phyloP scores from a whole-genome alignment of 2,888 invertebrate genomes.

The Lithophane ornitopus region DNA sequence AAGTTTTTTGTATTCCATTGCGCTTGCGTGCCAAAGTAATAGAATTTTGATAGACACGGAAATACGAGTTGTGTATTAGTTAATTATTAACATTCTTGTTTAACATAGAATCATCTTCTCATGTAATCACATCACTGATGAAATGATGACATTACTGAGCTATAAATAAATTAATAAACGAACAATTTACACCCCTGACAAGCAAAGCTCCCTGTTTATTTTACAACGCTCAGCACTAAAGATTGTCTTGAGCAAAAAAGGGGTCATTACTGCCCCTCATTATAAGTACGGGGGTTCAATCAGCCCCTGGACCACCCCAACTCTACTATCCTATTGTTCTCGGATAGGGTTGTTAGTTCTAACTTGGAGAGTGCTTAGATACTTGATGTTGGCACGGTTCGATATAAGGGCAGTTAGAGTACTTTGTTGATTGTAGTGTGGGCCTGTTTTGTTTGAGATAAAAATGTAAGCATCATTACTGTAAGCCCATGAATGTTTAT shows the following conservation, averaged over 20 bases:
- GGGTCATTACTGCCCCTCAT: slow-evolving; percentile 61
- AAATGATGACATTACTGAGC: background rate
- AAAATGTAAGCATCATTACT: slow-evolving; percentile 15
- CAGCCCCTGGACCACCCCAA: slow-evolving; percentile 48
- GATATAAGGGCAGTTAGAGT: slow-evolving; percentile 28
- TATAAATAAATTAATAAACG: background rate
- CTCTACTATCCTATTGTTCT: slow-evolving; percentile 52
- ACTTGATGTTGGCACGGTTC: slow-evolving; percentile 51
- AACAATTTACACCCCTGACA: background rate
- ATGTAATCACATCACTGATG: background rate
- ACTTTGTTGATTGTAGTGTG: slow-evolving; percentile 21
- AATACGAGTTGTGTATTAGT: background rate
- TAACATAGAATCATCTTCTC: background rate
- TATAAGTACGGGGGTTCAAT: slow-evolving; percentile 50
- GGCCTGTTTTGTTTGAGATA: slow-evolving; percentile 21
- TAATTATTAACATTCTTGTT: background rate
- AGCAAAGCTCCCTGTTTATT: slow-evolving; percentile 25
- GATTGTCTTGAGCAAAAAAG: slow-evolving; percentile 52
- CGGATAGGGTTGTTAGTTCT: slow-evolving; percentile 58
- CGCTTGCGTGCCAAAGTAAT: background rate
- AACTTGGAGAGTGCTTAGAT: slow-evolving; percentile 50
- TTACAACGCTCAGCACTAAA: slow-evolving; percentile 27
- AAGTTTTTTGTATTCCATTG: slow-evolving; percentile 7
- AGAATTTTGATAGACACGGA: background rate
- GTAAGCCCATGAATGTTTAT: background rate